phyloP scores from a whole-genome alignment of 2,113 vertebrate species.

The Merops nubicus region DNA sequence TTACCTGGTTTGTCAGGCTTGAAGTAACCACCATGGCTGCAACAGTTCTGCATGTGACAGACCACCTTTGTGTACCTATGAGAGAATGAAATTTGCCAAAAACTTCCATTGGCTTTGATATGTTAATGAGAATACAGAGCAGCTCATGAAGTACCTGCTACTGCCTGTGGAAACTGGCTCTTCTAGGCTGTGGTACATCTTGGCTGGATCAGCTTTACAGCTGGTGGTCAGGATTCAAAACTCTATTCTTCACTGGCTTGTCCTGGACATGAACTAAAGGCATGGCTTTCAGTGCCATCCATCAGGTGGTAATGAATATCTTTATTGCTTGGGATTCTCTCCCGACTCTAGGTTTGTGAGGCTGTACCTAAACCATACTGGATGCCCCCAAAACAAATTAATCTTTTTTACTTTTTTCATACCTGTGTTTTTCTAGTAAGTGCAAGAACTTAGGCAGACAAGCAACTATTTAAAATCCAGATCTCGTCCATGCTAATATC shows the following conservation, averaged over 20 bases:
- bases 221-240: background rate
- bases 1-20: background rate
- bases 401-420: background rate
- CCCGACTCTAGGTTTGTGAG: background rate
- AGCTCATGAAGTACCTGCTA: background rate
- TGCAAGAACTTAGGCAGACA: background rate
- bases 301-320: background rate
- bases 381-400: background rate
- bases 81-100: background rate
- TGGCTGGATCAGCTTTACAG: background rate
- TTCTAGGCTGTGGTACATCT: background rate
- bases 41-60: background rate
- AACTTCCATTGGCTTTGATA: background rate
- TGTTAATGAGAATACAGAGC: background rate
- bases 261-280: background rate
- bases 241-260: background rate
- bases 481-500: background rate
- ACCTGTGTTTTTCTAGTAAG: background rate
- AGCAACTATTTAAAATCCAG: background rate
- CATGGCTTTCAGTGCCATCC: background rate
- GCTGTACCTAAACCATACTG: background rate
- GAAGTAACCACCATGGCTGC: background rate
- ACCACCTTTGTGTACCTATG: background rate
- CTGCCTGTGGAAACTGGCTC: background rate
- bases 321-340: background rate